Evolutionary conservation across 2,113 vertebrate genomes (phyloP).

Genomic region (Catagonus wagneri): DNA sequence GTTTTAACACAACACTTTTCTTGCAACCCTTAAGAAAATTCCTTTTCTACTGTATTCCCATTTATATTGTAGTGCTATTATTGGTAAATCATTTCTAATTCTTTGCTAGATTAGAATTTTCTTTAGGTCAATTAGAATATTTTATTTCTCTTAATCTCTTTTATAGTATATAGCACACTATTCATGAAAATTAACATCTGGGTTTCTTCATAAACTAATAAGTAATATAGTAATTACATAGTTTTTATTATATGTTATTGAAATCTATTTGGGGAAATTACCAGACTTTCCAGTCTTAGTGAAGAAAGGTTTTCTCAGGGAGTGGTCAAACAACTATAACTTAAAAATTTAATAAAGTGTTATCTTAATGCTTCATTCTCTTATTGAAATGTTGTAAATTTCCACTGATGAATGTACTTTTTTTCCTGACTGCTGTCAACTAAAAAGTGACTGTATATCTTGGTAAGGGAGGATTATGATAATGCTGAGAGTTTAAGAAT

Average conservation of each 20-base stretch:
- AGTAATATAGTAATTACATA: background rate
- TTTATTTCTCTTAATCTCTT: constrained; percentile 9
- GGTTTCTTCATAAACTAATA: background rate
- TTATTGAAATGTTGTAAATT: background rate
- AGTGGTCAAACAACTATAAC: background rate
- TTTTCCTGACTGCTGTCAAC: background rate
- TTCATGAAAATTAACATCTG: background rate
- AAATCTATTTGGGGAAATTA: constrained; percentile 5
- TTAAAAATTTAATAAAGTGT: background rate
- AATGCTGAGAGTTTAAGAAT: background rate
- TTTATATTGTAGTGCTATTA: background rate
- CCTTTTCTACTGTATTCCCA: background rate
- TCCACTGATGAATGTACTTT: background rate
- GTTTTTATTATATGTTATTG: background rate
- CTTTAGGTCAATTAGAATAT: background rate
- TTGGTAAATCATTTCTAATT: background rate
- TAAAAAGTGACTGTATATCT: background rate
- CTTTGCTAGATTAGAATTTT: background rate
- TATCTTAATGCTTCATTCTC: background rate
- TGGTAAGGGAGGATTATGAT: background rate
- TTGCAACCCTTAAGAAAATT: background rate
- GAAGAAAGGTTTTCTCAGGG: background rate
- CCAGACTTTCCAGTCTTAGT: background rate
- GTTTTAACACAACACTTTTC: background rate
- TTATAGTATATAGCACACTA: background rate